Evolutionary conservation across 2,797 vertebrate genomes (phyloP).

Genomic region (Anabacerthia variegaticeps): DNA sequence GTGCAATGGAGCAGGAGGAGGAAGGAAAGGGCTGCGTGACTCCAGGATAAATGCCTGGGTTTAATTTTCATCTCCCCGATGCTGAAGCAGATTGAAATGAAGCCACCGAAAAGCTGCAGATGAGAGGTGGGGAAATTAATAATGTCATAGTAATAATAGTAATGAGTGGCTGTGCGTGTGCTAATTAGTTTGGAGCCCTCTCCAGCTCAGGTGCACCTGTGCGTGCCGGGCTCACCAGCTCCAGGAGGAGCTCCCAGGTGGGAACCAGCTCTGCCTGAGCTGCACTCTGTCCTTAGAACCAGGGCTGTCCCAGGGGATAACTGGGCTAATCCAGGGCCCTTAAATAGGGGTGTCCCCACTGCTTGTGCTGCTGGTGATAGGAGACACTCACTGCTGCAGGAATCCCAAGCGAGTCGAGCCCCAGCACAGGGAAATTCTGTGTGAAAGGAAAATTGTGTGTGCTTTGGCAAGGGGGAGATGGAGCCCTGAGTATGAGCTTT

Average conservation of each 20-base stretch:
- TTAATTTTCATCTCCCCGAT: slow-evolving; percentile 19
- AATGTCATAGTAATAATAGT: slow-evolving; percentile 32
- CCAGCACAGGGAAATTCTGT: accelerated
- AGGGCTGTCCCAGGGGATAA: neutral
- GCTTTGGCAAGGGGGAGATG: accelerated
- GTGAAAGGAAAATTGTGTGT: accelerated
- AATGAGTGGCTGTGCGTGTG: slow-evolving; percentile 49
- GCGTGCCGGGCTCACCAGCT: neutral
- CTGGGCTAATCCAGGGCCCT: neutral
- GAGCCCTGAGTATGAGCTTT: accelerated
- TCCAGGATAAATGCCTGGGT: neutral
- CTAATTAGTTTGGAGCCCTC: slow-evolving; percentile 52
- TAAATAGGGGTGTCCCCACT: accelerated
- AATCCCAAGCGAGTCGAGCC: neutral
- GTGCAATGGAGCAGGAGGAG: accelerated
- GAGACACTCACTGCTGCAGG: accelerated
- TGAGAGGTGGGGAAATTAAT: slow-evolving; percentile 68
- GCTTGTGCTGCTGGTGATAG: accelerated
- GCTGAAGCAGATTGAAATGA: slow-evolving; percentile 7
- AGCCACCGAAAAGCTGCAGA: slow-evolving; percentile 5
- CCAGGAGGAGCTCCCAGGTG: neutral
- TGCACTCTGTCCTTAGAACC: neutral
- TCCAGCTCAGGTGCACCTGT: neutral
- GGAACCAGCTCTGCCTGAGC: neutral
- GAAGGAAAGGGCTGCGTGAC: neutral